phyloP scores from a whole-genome alignment of 2,797 vertebrate species.

The Leucoraja ocellata region DNA sequence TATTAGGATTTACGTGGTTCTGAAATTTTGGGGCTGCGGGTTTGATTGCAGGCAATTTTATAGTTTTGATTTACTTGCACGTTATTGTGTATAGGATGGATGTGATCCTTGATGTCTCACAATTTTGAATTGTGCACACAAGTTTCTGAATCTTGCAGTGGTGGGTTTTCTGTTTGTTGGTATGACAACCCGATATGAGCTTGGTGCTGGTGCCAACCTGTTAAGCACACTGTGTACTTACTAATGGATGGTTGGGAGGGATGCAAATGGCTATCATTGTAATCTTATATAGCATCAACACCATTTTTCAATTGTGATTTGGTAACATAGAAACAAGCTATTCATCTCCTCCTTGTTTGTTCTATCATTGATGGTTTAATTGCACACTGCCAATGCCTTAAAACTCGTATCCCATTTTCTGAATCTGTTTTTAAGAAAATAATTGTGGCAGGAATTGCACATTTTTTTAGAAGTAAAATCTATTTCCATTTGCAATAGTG shows the following conservation, averaged over 20 bases:
- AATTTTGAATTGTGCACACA: slow-evolving; percentile 10
- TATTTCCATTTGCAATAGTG: not conserved
- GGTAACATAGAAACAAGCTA: not conserved
- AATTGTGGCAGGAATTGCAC: not conserved
- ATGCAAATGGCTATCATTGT: not conserved
- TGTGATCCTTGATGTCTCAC: not conserved
- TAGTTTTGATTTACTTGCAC: not conserved
- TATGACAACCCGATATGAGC: slow-evolving; percentile 18
- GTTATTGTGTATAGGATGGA: not conserved
- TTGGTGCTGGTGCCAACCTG: slow-evolving; percentile 1
- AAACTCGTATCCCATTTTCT: not conserved
- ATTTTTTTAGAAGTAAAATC: not conserved
- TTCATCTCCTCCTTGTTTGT: not conserved
- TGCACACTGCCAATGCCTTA: not conserved
- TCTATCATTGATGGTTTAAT: not conserved
- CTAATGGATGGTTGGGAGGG: slow-evolving; percentile 5
- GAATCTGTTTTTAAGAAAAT: not conserved
- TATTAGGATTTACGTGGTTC: too few species aligned
- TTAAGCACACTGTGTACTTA: slow-evolving; percentile 37
- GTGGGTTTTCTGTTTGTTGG: slow-evolving; percentile 26
- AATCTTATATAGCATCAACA: not conserved
- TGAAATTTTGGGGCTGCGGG: not conserved
- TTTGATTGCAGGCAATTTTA: not conserved
- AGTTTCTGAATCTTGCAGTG: slow-evolving; percentile 31
- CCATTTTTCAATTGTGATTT: not conserved